These are phyloP conservation scores for Atherinosoma microstoma DNA, from an alignment of 2,797 vertebrate genomes.

Conservation along the genomic window DNA sequence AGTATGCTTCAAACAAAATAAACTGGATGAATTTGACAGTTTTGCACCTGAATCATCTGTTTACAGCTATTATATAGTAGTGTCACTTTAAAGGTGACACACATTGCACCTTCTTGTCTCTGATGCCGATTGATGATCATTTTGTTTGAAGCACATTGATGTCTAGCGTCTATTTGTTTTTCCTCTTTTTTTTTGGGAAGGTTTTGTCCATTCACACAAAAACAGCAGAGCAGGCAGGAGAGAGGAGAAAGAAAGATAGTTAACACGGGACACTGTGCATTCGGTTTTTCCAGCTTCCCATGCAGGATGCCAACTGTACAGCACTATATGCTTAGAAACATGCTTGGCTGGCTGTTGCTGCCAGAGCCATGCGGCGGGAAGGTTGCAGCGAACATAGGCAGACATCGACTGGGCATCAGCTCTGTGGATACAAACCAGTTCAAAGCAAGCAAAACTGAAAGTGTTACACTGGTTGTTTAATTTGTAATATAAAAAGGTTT, in stretches of 20 bases:
- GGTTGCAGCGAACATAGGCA: constrained; percentile 63
- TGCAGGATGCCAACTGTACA: constrained; percentile 67
- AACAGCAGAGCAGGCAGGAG: constrained; percentile 58
- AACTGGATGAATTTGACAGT: neutral
- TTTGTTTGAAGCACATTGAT: constrained; percentile 50
- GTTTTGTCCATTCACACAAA: constrained; percentile 53
- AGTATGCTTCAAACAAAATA: constrained; percentile 42
- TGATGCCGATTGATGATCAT: neutral
- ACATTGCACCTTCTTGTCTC: neutral
- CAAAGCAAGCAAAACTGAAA: constrained; percentile 30
- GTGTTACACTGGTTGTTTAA: neutral
- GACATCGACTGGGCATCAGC: constrained; percentile 63
- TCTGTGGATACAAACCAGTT: constrained; percentile 39
- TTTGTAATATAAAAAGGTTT: constrained; percentile 15
- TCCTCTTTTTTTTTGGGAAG: neutral
- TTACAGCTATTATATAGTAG: neutral
- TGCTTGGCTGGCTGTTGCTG: constrained; percentile 73
- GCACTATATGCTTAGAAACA: constrained; percentile 59
- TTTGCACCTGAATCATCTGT: neutral
- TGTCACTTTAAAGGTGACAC: neutral
- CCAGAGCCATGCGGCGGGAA: constrained; percentile 68
- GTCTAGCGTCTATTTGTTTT: neutral
- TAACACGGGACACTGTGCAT: constrained; percentile 53
- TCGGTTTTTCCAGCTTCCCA: constrained; percentile 68
- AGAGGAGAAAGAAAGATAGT: constrained; percentile 43